phyloP scores from a whole-genome alignment of 2,113 vertebrate species.

The Alces alces region DNA sequence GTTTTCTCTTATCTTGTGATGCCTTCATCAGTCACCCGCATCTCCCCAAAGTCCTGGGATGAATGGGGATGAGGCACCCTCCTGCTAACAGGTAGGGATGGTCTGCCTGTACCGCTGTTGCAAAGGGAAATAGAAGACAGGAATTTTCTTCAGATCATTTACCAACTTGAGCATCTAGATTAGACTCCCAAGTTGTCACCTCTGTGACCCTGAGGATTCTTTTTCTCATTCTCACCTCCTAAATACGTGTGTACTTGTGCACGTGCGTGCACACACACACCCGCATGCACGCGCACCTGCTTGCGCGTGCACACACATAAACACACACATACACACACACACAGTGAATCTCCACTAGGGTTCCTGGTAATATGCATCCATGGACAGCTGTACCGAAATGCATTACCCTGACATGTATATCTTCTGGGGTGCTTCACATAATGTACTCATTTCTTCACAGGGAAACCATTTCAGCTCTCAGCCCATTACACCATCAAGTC shows the following conservation, averaged over 20 bases:
- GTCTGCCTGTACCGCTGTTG: background rate
- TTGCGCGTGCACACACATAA: background rate
- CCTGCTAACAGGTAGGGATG: background rate
- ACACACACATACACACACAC: background rate
- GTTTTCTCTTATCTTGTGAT: background rate
- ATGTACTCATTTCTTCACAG: background rate
- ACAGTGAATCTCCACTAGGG: background rate
- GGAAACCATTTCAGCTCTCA: background rate
- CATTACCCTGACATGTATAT: background rate
- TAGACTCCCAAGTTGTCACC: background rate
- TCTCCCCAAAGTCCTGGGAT: background rate
- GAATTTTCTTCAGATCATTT: slow-evolving; percentile 4
- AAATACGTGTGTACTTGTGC: background rate
- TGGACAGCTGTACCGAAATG: background rate
- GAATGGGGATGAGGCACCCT: background rate
- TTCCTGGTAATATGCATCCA: background rate
- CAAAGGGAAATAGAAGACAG: background rate
- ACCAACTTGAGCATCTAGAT: background rate
- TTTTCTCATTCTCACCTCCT: background rate
- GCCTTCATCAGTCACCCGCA: background rate
- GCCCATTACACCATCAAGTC: background rate
- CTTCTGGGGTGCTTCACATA: background rate
- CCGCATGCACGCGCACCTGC: rapidly evolving
- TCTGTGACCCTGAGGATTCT: background rate
- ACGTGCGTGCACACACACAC: too few relatives aligned